Evolutionary conservation across 2,888 invertebrate species (phyloP).

Genomic region (Hylaea fasciaria): DNA sequence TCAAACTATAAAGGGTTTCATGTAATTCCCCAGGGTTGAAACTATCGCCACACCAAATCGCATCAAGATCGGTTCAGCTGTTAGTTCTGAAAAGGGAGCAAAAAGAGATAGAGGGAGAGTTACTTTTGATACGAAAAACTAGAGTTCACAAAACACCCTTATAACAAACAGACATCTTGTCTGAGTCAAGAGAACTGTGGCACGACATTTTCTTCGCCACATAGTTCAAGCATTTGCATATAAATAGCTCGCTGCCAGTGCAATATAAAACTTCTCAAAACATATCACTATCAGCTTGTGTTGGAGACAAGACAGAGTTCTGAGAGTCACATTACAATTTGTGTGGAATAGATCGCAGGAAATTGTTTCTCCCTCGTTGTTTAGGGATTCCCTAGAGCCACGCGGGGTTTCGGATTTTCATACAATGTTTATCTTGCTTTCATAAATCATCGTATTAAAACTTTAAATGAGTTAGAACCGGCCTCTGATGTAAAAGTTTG

Average conservation of each 20-base stretch:
- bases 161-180: constrained; percentile 7
- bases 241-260: constrained; percentile 30
- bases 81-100: too few species aligned
- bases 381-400: too few species aligned
- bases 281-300: constrained; percentile 19
- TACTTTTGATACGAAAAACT: neutral
- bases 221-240: constrained; percentile 36
- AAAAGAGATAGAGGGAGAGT: too few species aligned
- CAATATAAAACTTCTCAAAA: constrained; percentile 29
- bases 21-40: too few species aligned
- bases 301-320: constrained; percentile 25
- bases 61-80: too few species aligned
- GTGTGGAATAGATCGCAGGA: neutral
- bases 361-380: neutral
- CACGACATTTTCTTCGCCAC: constrained; percentile 18
- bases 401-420: too few species aligned
- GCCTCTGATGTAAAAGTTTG: too few species aligned
- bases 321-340: constrained; percentile 12
- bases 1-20: too few species aligned
- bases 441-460: too few species aligned
- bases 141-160: neutral
- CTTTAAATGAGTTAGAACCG: too few species aligned
- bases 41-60: too few species aligned
- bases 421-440: too few species aligned
- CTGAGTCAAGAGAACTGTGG: constrained; percentile 9